These are phyloP conservation scores for Podiceps cristatus DNA, from an alignment of 2,113 vertebrate species.

Conservation along the genomic window DNA sequence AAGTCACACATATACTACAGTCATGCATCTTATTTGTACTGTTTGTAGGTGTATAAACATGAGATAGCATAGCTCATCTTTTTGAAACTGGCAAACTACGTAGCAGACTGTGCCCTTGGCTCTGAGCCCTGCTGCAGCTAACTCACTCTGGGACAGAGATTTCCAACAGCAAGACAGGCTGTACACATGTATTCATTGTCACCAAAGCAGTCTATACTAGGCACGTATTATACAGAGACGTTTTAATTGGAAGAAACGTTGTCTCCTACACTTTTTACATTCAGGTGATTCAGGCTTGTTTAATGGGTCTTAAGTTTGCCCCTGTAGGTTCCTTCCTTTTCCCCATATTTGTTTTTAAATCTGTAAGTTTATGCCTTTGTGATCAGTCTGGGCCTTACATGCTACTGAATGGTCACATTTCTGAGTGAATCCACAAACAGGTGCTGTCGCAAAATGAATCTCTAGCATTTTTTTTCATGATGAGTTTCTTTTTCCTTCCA, in stretches of 20 bases:
- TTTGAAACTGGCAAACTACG: background rate
- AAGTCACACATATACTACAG: background rate
- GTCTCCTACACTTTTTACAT: background rate
- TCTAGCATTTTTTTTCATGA: background rate
- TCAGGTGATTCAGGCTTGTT: background rate
- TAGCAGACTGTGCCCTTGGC: background rate
- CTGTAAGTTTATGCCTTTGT: background rate
- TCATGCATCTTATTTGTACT: background rate
- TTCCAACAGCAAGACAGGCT: background rate
- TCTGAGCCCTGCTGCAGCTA: background rate
- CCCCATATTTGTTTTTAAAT: background rate
- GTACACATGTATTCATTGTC: background rate
- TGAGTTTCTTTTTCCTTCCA: background rate
- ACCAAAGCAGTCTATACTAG: background rate
- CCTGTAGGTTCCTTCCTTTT: background rate
- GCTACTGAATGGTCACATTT: background rate
- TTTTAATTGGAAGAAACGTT: background rate
- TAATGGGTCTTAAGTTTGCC: background rate
- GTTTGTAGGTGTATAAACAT: background rate
- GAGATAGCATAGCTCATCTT: background rate
- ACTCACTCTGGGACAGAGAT: background rate
- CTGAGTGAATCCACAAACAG: background rate
- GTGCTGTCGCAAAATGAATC: background rate
- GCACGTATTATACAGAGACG: background rate
- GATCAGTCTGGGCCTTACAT: background rate